Evolutionary conservation across 2,888 invertebrate species (phyloP).

Genomic region (Mallateleia sp.): DNA sequence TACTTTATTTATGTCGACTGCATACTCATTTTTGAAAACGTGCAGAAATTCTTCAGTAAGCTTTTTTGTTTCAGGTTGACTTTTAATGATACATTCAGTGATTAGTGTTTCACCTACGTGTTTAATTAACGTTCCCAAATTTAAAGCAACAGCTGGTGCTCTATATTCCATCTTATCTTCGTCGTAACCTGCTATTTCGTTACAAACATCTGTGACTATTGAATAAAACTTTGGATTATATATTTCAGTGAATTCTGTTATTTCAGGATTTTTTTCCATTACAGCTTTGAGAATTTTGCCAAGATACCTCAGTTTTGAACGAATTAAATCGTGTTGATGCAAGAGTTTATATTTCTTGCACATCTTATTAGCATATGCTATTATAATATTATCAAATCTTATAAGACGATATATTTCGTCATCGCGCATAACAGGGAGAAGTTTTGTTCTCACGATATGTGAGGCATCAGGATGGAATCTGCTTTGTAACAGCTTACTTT

Average conservation of each 20-base stretch:
- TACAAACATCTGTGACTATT: constrained; percentile 23
- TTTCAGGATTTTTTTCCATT: background rate
- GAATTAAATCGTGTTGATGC: constrained; percentile 30
- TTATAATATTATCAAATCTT: constrained; percentile 28
- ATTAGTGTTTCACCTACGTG: constrained; percentile 21
- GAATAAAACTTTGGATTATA: constrained; percentile 15
- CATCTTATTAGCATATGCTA: constrained; percentile 33
- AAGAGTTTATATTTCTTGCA: constrained; percentile 43
- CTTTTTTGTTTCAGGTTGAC: background rate
- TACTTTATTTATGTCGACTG: constrained; percentile 53
- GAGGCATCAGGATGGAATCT: constrained; percentile 21
- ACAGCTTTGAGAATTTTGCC: constrained; percentile 22
- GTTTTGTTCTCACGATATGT: background rate
- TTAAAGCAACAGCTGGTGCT: constrained; percentile 35
- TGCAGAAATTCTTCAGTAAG: constrained; percentile 23
- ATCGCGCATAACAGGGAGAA: constrained; percentile 36
- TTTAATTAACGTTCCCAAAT: constrained; percentile 49
- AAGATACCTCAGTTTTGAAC: constrained; percentile 11
- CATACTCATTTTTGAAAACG: constrained; percentile 49
- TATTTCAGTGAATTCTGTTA: background rate
- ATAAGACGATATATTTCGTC: constrained; percentile 30
- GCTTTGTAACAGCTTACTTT: background rate
- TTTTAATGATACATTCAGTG: constrained; percentile 29
- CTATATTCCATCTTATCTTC: background rate
- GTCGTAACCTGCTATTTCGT: constrained; percentile 34